phyloP scores from a whole-genome alignment of 2,113 vertebrate species.

The Toxotes jaculatrix region DNA sequence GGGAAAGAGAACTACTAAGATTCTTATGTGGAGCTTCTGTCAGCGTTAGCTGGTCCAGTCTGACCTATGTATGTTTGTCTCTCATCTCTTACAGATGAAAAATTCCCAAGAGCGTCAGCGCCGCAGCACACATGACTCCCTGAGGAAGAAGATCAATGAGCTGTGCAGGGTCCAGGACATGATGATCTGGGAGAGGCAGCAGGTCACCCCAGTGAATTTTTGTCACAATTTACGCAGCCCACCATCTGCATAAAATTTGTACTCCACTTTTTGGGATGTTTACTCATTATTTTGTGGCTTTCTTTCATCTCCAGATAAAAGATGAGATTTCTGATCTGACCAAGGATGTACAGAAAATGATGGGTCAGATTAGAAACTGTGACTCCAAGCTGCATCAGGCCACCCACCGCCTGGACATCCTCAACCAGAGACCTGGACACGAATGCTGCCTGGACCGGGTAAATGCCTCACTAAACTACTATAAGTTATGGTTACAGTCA shows the following conservation, averaged over 20 bases:
- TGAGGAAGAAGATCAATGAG: conserved; percentile 45
- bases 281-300: neutral
- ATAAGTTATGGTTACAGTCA: neutral
- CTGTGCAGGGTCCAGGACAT: neutral
- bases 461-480: neutral
- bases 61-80: too few species aligned
- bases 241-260: neutral
- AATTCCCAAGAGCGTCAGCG: conserved; percentile 6
- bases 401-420: conserved; percentile 39
- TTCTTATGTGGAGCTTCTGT: too few species aligned
- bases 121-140: neutral
- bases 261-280: neutral
- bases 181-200: conserved; percentile 32
- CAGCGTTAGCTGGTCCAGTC: too few species aligned
- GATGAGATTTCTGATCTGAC: conserved; percentile 43
- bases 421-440: conserved; percentile 37
- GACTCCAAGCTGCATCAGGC: conserved; percentile 32
- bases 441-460: conserved; percentile 45
- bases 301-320: conserved; percentile 21
- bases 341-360: neutral
- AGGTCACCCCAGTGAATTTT: conserved; percentile 12
- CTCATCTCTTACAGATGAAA: conserved; percentile 19
- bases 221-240: neutral
- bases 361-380: conserved; percentile 24
- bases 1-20: too few species aligned